phyloP scores from a whole-genome alignment of 2,113 vertebrate species.

The Turnix velox region DNA sequence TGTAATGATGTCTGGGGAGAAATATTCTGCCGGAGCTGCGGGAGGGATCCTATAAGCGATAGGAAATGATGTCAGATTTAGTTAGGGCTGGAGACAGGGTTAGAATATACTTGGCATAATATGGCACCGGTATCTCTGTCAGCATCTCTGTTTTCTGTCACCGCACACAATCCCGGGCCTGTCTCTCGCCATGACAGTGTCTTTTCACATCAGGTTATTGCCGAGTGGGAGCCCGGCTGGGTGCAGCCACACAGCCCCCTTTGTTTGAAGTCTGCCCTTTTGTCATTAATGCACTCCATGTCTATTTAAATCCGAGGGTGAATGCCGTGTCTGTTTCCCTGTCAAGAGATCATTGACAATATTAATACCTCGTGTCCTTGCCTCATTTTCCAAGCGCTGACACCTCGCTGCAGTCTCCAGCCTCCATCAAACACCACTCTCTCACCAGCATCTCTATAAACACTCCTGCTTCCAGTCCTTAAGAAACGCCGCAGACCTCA shows the following conservation, averaged over 20 bases:
- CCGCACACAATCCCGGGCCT: constrained; percentile 82
- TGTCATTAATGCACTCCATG: constrained; percentile 89
- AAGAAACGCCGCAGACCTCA: constrained; percentile 60
- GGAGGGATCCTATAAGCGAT: constrained; percentile 79
- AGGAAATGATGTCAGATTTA: constrained; percentile 89
- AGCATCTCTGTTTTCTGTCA: constrained; percentile 98
- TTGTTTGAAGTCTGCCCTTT: constrained; percentile 86
- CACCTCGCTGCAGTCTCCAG: constrained; percentile 77
- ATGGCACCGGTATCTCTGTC: constrained; percentile 90
- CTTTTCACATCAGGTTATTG: constrained; percentile 93
- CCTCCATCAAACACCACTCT: constrained; percentile 79
- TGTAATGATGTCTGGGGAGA: constrained; percentile 80
- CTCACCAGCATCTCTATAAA: constrained; percentile 69
- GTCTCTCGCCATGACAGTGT: constrained; percentile 88
- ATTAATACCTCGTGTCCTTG: constrained; percentile 93
- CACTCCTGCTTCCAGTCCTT: constrained; percentile 58
- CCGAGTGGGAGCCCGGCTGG: constrained; percentile 76
- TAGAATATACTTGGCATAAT: constrained; percentile 92
- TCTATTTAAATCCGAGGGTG: constrained; percentile 90
- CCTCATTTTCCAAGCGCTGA: constrained; percentile 87
- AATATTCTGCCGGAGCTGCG: constrained; percentile 64
- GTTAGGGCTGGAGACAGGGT: constrained; percentile 84
- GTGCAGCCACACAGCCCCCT: constrained; percentile 79
- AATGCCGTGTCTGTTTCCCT: constrained; percentile 84
- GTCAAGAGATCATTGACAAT: constrained; percentile 91